Evolutionary conservation across 2,113 vertebrate species (phyloP), one percentile per base, ranked within the genome.

Genomic region (Amphiprion percula): DNA sequence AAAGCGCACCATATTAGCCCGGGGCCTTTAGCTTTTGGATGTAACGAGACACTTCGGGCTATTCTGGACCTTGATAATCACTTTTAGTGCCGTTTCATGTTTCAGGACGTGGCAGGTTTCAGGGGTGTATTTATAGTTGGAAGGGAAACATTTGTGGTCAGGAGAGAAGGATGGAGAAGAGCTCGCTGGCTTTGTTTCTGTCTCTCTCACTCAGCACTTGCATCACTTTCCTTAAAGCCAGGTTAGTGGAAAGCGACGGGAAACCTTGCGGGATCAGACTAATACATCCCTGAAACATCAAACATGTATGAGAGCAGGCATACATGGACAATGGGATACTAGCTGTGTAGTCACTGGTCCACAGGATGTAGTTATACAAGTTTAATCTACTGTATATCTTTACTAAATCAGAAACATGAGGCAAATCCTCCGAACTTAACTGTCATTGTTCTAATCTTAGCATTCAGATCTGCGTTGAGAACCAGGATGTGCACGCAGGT

Each of bases 101-200:
- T 91, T 85, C 91, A 91, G 87, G 86, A 86, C 60, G 5, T 52
- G 69, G 86, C 64, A 23, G 80, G 68, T 81, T 88, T 85, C 75
- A 66, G 66, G 47, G 59, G 71, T 26, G 55, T 93, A 93, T 93
- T 91, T 93, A 91, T 90, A 93, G 90, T 79, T 50, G 41, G 78
- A 74, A 83, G 85, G 90, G 90, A 91, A 91, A 86, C 83, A 82
- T 84, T 85, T 91, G 91, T 88, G 88, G 91, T 88, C 61, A 1
- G 49, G 65, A 58, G 49, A 80, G 78, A 65, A 70, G 64, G 56
- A 89, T 80, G 75, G 82, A 61, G 26, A 80, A 66, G 73, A 68
- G 58, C 19, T 23, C 0, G 11, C 23, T 41, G 74, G 71, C 63
- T 83, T 87, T 86, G 76, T 86, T 74, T 77, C 70, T 68, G 82